Base-by-base conservation (phyloP, 2,113 vertebrate genomes). In the Vidua chalybeata region DNA sequence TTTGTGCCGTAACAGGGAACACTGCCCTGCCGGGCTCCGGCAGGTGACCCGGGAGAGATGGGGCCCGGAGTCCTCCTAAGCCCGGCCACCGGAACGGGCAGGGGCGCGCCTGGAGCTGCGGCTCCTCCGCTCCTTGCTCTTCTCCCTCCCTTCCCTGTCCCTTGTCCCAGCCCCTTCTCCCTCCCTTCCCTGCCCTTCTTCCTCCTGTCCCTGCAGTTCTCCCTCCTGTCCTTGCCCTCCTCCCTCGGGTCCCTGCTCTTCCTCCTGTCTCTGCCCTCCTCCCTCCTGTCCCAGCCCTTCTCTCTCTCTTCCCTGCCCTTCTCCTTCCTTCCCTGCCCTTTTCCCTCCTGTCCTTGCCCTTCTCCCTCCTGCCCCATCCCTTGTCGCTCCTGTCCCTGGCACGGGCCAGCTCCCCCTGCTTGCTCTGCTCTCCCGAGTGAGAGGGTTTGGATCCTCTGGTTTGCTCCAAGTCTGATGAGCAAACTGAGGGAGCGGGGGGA, bases 1-100 rank as follows among this genome's bases (percentile, higher is more conserved):
- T 96, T 89, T 95, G 96, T 95, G 97, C 97, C 74, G 75, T 91
- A 85, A 95, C 81, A 37, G 97, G 94, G 92, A 96, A 71, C 96
- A 10, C 78, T 94, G 97, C 96, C 92, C 93, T 35, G 23, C n/a
- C 84, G 20, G 54, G 82, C 96, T 94, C 85, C 89, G 83, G 39
- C 96, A 89, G 96, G 52, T 92, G 96, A 98, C 96, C 96, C 67
- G 45, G 6, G 19, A 59, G 35, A 75, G 87, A 82, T 49, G 84
- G 68, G 85, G 56, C 45, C 58, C 3, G 11, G 79, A 19, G 24
- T 0, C 54, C 17, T 26, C 78, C 85, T 64, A 1, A 37, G 48
- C 18, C 46, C 27, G 28, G 67, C 46, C 41, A 24, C 75, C 6
- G 30, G 22, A 20, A 64, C 23, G 39, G 31, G 55, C 52, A 9